phyloP scores from a whole-genome alignment of 1,140 invertebrate genomes.

The Homarus americanus region DNA sequence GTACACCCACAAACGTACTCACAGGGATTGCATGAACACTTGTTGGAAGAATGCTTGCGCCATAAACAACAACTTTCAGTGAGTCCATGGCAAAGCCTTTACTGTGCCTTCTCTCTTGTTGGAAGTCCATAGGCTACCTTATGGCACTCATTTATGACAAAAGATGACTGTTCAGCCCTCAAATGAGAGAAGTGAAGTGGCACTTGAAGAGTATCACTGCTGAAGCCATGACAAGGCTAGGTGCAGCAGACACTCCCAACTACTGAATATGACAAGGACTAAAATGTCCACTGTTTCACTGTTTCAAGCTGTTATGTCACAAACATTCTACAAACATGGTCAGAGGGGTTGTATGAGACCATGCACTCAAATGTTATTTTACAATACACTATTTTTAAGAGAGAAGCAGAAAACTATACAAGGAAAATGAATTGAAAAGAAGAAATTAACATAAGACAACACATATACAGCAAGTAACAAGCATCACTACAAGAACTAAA shows the following conservation, averaged over 20 bases:
- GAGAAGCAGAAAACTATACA: conserved; percentile 6
- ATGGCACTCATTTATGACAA: conserved; percentile 51
- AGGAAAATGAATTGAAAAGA: not conserved
- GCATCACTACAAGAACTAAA: not conserved
- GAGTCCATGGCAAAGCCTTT: conserved; percentile 65
- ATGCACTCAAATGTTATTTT: conserved; percentile 60
- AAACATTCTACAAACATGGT: conserved; percentile 74
- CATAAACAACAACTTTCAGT: conserved; percentile 74
- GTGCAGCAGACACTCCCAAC: conserved; percentile 59
- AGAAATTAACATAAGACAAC: conserved; percentile 1
- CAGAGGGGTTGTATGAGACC: conserved; percentile 64
- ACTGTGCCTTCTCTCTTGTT: conserved; percentile 55
- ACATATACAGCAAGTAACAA: conserved; percentile 19
- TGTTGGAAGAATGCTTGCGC: conserved; percentile 76
- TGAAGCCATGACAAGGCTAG: conserved; percentile 54
- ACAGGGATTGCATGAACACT: conserved; percentile 70
- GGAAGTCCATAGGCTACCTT: conserved; percentile 53
- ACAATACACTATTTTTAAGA: conserved; percentile 22
- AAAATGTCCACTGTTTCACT: conserved; percentile 64
- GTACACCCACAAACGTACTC: conserved; percentile 63
- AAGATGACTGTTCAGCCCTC: conserved; percentile 35
- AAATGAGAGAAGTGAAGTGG: conserved; percentile 53
- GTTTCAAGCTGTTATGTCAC: conserved; percentile 74
- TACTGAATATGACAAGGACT: conserved; percentile 67
- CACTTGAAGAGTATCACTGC: conserved; percentile 66